Base-by-base conservation (phyloP, 30 jellyfish, hydroid and myxozoan genomes). In the Mastigias papua region DNA sequence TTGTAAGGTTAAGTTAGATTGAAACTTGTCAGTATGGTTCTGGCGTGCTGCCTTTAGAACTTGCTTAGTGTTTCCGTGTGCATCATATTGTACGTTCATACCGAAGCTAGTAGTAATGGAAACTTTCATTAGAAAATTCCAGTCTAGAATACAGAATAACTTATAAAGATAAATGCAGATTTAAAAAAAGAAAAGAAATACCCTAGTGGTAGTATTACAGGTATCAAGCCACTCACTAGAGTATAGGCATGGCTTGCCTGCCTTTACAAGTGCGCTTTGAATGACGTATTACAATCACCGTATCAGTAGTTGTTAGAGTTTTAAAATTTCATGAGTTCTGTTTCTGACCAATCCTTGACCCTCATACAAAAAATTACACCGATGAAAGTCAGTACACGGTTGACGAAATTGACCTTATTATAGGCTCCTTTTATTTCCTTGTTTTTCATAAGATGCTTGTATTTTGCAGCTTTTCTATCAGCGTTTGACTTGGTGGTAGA, bases 181-280 rank as follows among this genome's bases (percentile, higher is more conserved):
- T 17, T 5, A 20, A 23, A 20, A 57, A 17, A 17, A 5, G 30
- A 19, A 23, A 57, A 42, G 13, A 42, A 42, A 15, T 42, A 42
- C 7, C 30, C 30, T 57, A 57, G 69, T 57, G 69, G 69, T 57
- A 57, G 27, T 23, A 57, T 57, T 17, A 57, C 30, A 57, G 69
- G 69, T 57, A 57, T 17, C 54, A 34, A 21, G 37, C 84, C 35
- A 28, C 66, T 64, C 88, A 23, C 75, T 26, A 76, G 75, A 76
- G 80, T 49, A 20, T 66, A 66, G 48, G 78, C 78, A 66, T 66
- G 48, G 78, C 50, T 31, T 66, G 78, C 78, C 78, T 66, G 78
- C 78, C 22, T 66, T 66, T 29, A 29, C 78, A 22, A 25, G 22
- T 27, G 50, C n/a, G 78, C 78, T 66, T 66, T 66, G 50, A 66